These are phyloP conservation scores for Megatriorchis doriae DNA, from an alignment of 2,113 vertebrate genomes.

Conservation along the genomic window DNA sequence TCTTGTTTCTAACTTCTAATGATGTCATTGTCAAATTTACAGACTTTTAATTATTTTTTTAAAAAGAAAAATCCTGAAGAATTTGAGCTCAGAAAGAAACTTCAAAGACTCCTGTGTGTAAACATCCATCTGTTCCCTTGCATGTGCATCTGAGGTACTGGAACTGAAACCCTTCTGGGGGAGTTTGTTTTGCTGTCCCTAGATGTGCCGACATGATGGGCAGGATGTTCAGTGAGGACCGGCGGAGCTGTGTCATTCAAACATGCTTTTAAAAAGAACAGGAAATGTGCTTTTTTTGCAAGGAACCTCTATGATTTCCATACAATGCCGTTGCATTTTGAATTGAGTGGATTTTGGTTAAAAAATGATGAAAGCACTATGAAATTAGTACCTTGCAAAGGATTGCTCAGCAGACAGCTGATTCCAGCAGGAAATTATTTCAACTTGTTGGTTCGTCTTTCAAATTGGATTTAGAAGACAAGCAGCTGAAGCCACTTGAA, in stretches of 20 bases:
- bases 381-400: neutral
- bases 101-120: neutral
- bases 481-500: constrained; percentile 56
- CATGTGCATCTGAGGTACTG: neutral
- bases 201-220: neutral
- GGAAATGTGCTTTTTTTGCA: neutral
- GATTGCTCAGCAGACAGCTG: neutral
- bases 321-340: neutral
- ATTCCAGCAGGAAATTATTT: constrained; percentile 14
- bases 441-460: neutral
- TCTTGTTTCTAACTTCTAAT: neutral
- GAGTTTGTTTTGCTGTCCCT: neutral
- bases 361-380: neutral
- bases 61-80: neutral
- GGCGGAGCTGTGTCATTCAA: neutral
- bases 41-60: neutral
- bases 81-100: neutral
- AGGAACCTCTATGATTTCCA: neutral
- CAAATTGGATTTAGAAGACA: constrained; percentile 47
- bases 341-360: neutral
- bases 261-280: neutral
- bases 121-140: neutral
- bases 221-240: neutral
- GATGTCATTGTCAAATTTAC: neutral
- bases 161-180: neutral